Evolutionary conservation across 2,113 vertebrate species (phyloP).

Genomic region (Lasiurus borealis): DNA sequence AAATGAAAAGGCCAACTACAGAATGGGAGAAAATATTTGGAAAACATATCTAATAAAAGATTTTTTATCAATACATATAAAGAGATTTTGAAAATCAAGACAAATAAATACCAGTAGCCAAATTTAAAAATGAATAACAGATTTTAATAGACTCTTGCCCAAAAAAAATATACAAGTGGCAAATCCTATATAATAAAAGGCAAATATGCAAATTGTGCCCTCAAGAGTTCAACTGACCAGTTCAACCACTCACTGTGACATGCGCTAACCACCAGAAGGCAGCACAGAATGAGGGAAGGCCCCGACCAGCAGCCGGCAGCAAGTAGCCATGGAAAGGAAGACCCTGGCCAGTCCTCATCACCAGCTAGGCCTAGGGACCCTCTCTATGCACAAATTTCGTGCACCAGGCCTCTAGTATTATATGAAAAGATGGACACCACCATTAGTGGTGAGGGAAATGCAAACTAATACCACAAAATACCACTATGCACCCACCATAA

Average conservation of each 20-base stretch:
- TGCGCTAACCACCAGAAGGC: no score
- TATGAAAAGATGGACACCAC: neutral
- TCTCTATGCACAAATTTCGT: no score
- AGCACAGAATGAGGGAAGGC: no score
- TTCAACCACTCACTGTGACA: no score
- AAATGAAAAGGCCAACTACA: conserved; percentile 13
- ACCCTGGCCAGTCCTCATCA: no score
- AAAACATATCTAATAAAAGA: neutral
- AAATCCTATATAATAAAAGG: neutral
- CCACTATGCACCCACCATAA: neutral
- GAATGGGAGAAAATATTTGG: neutral
- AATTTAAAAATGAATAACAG: neutral
- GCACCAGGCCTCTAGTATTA: neutral
- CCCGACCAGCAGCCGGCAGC: no score
- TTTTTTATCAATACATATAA: neutral
- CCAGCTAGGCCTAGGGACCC: no score
- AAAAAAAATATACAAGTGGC: neutral
- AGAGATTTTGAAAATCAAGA: conserved; percentile 19
- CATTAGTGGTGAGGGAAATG: neutral
- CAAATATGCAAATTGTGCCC: no score
- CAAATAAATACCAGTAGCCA: neutral
- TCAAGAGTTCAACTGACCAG: no score
- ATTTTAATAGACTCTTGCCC: neutral
- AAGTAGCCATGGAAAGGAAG: no score
- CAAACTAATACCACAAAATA: neutral